Base-by-base conservation (phyloP, 1,140 invertebrate genomes). In the Ptiloglossa arizonensis region DNA sequence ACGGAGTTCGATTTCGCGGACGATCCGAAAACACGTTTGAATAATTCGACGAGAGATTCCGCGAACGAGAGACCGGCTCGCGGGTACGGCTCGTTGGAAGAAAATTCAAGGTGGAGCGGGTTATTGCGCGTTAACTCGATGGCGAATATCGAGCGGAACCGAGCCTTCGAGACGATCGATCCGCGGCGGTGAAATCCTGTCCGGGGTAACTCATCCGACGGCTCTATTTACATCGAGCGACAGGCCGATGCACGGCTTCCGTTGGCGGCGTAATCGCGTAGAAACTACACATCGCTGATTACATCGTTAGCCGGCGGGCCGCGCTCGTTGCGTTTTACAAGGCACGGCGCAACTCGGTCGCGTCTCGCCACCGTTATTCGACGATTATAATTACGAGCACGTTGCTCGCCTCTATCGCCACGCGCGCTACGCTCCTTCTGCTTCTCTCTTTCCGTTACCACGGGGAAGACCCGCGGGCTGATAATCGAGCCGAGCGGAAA, bases 321-420 rank as follows among this genome's bases (percentile, higher is more conserved):
- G n/a, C 54, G n/a, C 54, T 74, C 52, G 62, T 74, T 66, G 57
- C 35, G 52, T 66, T 66, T 74, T 57, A 48, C 72, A 74, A 63
- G 52, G 35, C 17, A 19, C 17, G 19, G n/a, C 46, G 29, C 74
- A 46, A 63, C 56, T 77, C 67, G 57, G 67, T 54, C 64, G 69
- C 24, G 57, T 71, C 15, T 54, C 22, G 46, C 56, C 75, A 54
- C 67, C 75, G 68, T 77, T 77, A 77, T 59, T 72, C 75, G 62
- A 68, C 74, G 81, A 73, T 82, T 69, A 79, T 73, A 74, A 84
- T 83, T 80, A 80, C 73, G 52, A 68, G 48, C 77, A n/a, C 68
- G 48, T 50, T 44, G 24, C 48, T 15, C 29, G 15, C 32, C 44
- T 57, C 11, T 38, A 11, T 11, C 38, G 27, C n/a, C n/a, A n/a